Percentiles rank a stretch among this genome's conserved stretches.
Conservation (phyloP, 64 coral and sea anemone species). For the Porites lutea region DNA sequence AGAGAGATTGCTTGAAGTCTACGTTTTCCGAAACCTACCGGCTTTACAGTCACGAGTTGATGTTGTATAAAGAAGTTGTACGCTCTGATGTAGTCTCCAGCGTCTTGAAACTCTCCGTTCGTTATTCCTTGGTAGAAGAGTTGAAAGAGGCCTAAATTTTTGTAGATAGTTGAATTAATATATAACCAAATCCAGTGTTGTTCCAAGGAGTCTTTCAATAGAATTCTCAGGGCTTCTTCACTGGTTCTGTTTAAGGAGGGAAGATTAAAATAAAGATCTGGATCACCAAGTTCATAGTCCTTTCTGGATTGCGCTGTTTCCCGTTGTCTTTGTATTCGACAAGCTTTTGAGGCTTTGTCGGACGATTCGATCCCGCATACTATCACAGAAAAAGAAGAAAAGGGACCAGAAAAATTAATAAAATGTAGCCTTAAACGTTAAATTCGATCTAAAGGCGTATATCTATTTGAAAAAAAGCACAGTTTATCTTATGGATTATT, state of each 20-base stretch:
- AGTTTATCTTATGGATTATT: too few relatives aligned
- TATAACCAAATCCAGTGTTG: conserved; percentile 58
- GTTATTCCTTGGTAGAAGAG: background rate
- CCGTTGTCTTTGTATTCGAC: background rate
- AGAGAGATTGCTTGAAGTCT: too few relatives aligned
- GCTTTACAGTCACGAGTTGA: background rate
- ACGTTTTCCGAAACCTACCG: background rate
- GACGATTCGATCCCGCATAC: background rate
- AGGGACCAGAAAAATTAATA: too few relatives aligned
- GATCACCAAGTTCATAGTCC: background rate
- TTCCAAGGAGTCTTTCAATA: conserved; percentile 18
- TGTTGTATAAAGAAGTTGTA: conserved; percentile 33
- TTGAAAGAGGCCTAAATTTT: conserved; percentile 12
- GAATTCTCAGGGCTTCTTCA: background rate
- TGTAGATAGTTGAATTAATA: conserved; percentile 25
- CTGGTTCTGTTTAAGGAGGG: background rate
- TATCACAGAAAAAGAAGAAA: background rate
- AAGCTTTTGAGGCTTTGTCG: conserved; percentile 2
- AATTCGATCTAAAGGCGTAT: too few relatives aligned
- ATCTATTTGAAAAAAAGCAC: too few relatives aligned
- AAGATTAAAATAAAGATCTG: background rate
- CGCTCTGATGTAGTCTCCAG: conserved; percentile 15
- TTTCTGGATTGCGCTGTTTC: background rate
- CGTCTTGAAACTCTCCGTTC: background rate
- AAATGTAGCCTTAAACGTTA: too few relatives aligned